Percentiles rank a stretch among this genome's conserved stretches.
Conservation (phyloP, 2,113 vertebrate genomes). For the Taxidea taxus region DNA sequence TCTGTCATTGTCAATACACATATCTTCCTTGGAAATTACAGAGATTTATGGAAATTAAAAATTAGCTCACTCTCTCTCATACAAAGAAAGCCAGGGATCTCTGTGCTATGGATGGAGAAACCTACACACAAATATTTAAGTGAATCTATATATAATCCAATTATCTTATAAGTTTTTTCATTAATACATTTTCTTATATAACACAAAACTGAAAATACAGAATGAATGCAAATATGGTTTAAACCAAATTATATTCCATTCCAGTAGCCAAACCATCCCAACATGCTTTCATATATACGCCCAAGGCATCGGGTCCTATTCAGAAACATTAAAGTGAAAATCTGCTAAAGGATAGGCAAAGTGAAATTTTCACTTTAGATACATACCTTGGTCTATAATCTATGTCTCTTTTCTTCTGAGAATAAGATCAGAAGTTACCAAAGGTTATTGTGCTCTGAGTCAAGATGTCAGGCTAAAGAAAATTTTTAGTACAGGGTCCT, state of each 20-base stretch:
- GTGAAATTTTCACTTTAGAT: neutral
- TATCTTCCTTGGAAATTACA: neutral
- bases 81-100: neutral
- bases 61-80: neutral
- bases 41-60: neutral
- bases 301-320: neutral
- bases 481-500: neutral
- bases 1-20: neutral
- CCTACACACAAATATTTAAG: neutral
- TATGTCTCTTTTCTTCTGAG: neutral
- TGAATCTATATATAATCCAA: neutral
- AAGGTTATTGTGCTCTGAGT: neutral
- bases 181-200: slow-evolving; percentile 18
- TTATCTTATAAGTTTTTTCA: neutral
- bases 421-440: neutral
- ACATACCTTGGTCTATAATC: neutral
- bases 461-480: neutral
- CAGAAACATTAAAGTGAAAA: neutral
- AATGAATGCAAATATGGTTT: slow-evolving; percentile 19
- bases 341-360: neutral
- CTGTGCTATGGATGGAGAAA: neutral
- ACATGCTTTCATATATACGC: neutral
- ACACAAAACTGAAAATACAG: neutral
- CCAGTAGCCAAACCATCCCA: neutral
- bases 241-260: slow-evolving; percentile 6